These are phyloP conservation scores for Hiodon alosoides DNA, from an alignment of 2,113 vertebrate genomes.

Conservation along the genomic window DNA sequence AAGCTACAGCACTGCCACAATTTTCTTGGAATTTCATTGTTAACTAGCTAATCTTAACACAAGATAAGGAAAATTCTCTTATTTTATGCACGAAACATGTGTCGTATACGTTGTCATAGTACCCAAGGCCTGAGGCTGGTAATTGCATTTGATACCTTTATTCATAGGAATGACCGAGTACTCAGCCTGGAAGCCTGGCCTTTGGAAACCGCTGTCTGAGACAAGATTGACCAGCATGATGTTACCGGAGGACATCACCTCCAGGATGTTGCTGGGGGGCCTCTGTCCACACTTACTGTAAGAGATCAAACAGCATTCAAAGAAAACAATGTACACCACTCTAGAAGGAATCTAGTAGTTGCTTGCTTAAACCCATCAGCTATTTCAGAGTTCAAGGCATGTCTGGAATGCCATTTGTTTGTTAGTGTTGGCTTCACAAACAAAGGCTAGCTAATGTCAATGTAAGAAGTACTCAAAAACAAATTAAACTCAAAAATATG, in stretches of 20 bases:
- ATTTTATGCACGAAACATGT: too few relatives aligned
- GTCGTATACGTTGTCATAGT: too few relatives aligned
- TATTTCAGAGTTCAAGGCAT: background rate
- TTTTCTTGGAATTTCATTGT: too few relatives aligned
- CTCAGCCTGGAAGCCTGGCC: constrained; percentile 53
- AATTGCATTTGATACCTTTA: constrained; percentile 30
- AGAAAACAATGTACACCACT: background rate
- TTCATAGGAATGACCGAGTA: constrained; percentile 40
- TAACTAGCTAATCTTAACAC: too few relatives aligned
- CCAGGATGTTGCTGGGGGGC: constrained; percentile 61
- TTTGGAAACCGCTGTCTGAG: constrained; percentile 41
- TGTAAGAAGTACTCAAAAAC: background rate
- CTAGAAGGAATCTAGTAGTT: constrained; percentile 1
- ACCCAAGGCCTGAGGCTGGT: too few relatives aligned
- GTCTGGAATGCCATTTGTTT: background rate
- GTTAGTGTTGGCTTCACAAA: too few relatives aligned
- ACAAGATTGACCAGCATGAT: constrained; percentile 64
- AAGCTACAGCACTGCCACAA: too few relatives aligned
- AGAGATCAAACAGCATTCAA: background rate
- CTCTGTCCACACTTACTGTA: constrained; percentile 66
- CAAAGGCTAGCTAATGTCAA: background rate
- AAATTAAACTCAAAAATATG: too few relatives aligned
- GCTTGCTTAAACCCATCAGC: background rate
- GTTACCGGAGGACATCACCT: constrained; percentile 63
- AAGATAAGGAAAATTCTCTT: too few relatives aligned